Evolutionary conservation across 1,140 invertebrate species (phyloP).

Genomic region (Lethrus apterus): DNA sequence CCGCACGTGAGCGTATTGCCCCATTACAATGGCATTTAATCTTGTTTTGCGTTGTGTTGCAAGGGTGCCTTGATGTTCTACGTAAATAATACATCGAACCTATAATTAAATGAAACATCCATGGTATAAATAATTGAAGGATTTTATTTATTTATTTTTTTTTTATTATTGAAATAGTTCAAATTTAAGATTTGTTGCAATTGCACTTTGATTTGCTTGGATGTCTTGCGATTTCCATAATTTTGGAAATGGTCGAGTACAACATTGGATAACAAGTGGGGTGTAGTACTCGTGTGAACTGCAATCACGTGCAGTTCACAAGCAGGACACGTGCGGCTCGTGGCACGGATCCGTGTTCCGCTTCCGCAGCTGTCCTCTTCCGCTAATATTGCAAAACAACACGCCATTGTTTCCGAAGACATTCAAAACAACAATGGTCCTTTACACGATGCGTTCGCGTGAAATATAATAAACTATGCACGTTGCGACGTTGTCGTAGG

Average conservation of each 20-base stretch:
- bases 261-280: conserved; percentile 14
- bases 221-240: conserved; percentile 3
- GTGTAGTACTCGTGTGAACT: conserved; percentile 32
- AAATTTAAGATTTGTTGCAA: too few relatives aligned
- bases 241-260: neutral
- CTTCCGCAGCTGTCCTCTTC: conserved; percentile 18
- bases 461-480: too few relatives aligned
- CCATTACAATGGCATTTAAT: conserved; percentile 18
- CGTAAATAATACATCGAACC: conserved; percentile 19
- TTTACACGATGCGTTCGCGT: too few relatives aligned
- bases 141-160: too few relatives aligned
- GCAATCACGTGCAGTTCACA: conserved; percentile 33
- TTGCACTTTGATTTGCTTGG: too few relatives aligned
- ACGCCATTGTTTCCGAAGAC: too few relatives aligned
- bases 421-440: too few relatives aligned
- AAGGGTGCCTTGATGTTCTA: neutral
- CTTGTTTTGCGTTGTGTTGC: neutral
- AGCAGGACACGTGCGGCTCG: conserved; percentile 29
- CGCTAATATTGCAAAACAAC: too few relatives aligned
- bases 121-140: too few relatives aligned
- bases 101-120: neutral
- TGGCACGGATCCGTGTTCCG: conserved; percentile 21
- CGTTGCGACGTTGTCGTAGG: too few relatives aligned
- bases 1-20: conserved; percentile 18
- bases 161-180: too few relatives aligned